phyloP scores from a whole-genome alignment of 2,888 invertebrate genomes.

The Drosophila kokeensis region DNA sequence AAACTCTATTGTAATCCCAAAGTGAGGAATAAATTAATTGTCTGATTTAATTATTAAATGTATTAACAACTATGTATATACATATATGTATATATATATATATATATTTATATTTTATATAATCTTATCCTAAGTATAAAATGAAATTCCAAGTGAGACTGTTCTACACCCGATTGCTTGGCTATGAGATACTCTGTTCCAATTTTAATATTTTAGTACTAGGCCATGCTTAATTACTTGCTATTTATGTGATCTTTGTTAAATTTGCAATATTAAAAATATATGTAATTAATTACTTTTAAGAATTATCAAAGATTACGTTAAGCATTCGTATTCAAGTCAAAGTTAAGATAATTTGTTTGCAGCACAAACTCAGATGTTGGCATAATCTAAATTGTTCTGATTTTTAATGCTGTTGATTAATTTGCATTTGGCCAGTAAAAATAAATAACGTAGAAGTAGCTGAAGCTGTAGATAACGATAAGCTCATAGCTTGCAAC shows the following conservation, averaged over 20 bases:
- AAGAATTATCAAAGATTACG: background rate
- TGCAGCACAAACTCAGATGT: background rate
- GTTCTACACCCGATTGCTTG: background rate
- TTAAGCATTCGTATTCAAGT: no score
- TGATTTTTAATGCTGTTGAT: constrained; percentile 7
- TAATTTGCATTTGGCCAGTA: constrained; percentile 1
- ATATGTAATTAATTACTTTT: background rate
- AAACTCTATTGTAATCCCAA: constrained; percentile 21
- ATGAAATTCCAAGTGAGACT: background rate
- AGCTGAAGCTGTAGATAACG: background rate
- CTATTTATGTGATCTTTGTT: background rate
- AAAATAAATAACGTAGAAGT: constrained; percentile 21
- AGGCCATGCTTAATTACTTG: no score
- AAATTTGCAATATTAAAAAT: background rate
- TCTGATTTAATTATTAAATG: constrained; percentile 6
- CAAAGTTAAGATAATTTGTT: background rate
- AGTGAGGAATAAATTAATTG: constrained; percentile 22
- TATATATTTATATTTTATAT: background rate
- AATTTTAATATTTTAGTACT: background rate
- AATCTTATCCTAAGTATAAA: background rate
- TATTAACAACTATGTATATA: background rate
- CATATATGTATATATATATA: background rate
- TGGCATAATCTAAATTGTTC: constrained; percentile 2
- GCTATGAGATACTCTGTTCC: background rate
- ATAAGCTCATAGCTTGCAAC: background rate